Evolutionary conservation across 2,888 invertebrate species (phyloP), one percentile per base, ranked within the genome.

Genomic region (Drosophila ezoana): DNA sequence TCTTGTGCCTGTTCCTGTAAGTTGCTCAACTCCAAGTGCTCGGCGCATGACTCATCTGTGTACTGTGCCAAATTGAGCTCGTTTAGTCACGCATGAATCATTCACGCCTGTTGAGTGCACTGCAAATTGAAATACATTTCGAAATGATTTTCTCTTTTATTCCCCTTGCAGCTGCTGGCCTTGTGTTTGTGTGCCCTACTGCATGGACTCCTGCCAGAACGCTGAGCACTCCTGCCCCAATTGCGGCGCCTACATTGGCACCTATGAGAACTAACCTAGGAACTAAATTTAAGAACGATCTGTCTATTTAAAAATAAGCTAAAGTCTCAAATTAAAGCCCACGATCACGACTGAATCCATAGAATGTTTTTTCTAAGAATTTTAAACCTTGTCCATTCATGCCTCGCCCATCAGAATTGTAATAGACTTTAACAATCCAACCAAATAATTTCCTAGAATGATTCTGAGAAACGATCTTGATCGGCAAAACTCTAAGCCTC

Each of bases 151-250:
- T 43, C 0, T n/a, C 9, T 10, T 16, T 16, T 4, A 1, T 23
- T 20, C 23, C 9, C 33, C 11, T 14, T 20, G 6, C 58, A 85
- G 85, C 54, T 89, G 89, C 52, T 90, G 91, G 75, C 84, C 79
- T 4, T 90, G 90, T 43, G 66, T 83, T 5, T 87, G 79, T 47
- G 63, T 90, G 13, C 89, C 89, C 2, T 89, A 89, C 43, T 83
- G 79, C 48, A 52, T 90, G 54, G 80, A 91, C 51, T 87, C 74
- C 48, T 91, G 90, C 59, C 83, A 89, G 68, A 89, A 76, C 62
- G 82, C 90, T 14, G 81, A 89, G 8, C 90, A 91, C 65, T 80
- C 84, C 48, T 91, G 91, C 44, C 75, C 76, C 45, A 82, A 87
- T 33, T 91, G 90, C 51, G 80, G 85, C 37, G 69, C 79, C 37